Evolutionary conservation across 1,140 invertebrate species (phyloP).

Genomic region (Papilio dardanus): DNA sequence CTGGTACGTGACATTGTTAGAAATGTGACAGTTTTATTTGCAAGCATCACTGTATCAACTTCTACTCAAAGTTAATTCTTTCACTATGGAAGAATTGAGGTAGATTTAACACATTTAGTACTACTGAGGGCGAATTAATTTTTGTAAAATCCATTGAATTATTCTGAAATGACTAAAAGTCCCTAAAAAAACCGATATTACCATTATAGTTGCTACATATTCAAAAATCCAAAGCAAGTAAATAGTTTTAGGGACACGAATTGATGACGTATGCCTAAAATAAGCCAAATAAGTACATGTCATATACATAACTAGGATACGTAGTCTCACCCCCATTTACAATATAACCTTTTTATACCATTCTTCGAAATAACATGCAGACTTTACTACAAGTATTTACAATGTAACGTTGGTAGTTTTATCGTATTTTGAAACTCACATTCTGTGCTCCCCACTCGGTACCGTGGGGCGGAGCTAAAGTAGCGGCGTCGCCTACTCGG

Average conservation of each 20-base stretch:
- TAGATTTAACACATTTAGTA: no score
- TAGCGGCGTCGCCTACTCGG: slow-evolving; percentile 17
- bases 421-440: background rate
- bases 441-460: slow-evolving; percentile 17
- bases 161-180: background rate
- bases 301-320: no score
- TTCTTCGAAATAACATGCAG: no score
- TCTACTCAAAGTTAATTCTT: background rate
- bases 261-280: background rate
- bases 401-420: no score
- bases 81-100: background rate
- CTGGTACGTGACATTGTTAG: background rate
- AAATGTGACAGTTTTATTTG: background rate
- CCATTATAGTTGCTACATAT: no score
- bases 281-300: no score
- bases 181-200: no score
- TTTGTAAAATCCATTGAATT: background rate
- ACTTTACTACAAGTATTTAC: no score
- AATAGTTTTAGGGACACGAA: background rate
- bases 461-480: slow-evolving; percentile 23
- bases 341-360: no score
- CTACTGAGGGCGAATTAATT: background rate
- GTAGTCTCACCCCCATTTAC: no score
- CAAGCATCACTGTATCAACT: background rate
- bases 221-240: no score